A percentile compares a stretch with the other conserved stretches of the same genome.
phyloP scores from a whole-genome alignment of 2,888 invertebrate species.

The Eubasilissa splendida region DNA sequence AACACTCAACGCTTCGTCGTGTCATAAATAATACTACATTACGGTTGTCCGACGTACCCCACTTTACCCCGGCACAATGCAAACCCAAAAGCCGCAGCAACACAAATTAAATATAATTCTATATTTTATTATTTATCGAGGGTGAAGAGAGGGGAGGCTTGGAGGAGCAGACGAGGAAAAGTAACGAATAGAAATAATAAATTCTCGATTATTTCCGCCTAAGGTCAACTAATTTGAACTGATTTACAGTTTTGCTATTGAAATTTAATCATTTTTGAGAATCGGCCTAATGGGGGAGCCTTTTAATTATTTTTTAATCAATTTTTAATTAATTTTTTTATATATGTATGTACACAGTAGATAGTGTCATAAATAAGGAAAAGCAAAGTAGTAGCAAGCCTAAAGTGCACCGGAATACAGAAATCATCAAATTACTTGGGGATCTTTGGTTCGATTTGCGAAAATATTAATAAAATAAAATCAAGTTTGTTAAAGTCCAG shows the following conservation, averaged over 20 bases:
- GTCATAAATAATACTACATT: slow-evolving; percentile 54
- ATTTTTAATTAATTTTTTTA: too few species aligned
- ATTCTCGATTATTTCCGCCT: not conserved
- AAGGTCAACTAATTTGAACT: not conserved
- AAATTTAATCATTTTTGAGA: not conserved
- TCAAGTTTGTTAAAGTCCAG: too few species aligned
- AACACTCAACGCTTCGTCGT: slow-evolving; percentile 54
- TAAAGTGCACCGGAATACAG: too few species aligned
- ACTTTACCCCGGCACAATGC: slow-evolving; percentile 3
- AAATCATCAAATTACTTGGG: too few species aligned
- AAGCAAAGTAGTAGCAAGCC: too few species aligned
- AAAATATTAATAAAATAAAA: too few species aligned
- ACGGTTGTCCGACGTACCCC: slow-evolving; percentile 43
- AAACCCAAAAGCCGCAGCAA: slow-evolving; percentile 11
- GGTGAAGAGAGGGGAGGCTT: not conserved
- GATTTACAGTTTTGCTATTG: not conserved
- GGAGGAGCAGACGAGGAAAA: not conserved
- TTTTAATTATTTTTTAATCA: too few species aligned
- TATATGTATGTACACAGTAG: too few species aligned
- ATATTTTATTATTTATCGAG: slow-evolving; percentile 42
- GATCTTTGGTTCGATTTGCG: too few species aligned
- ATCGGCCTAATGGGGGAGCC: too few species aligned
- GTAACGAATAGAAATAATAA: too few species aligned
- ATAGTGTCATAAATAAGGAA: too few species aligned
- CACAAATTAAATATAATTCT: slow-evolving; percentile 53